Evolutionary conservation across 1,140 invertebrate genomes (phyloP), one percentile per base, ranked within the genome.

Genomic region (Papilio glaucus): DNA sequence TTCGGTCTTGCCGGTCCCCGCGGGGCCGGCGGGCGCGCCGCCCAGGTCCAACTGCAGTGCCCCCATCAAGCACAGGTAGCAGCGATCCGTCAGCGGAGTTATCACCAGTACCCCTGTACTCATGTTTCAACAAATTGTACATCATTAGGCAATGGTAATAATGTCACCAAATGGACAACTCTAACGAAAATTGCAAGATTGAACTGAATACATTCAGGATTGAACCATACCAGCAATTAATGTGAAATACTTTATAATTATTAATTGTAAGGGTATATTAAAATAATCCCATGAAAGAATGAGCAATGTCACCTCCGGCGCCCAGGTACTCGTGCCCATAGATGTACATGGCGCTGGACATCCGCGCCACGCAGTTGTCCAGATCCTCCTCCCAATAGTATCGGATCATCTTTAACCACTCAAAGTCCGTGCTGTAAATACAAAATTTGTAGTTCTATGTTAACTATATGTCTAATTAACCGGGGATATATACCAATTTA

Each of bases 1-100:
- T 93, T 99, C 98, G 0, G 98, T 99, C 93, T 99, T 99, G 37
- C 98, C 98, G 0, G 98, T 99, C 12, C 98, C 98, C 1, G 98
- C 97, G 1, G 98, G 98, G 1, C 98, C 98, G 73, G 98, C 95
- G 18, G 97, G 95, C 45, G 97, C 97, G 37, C 98, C 98, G 29
- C 97, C 97, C 74, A 98, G 87, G 89, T 98, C 96, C 75, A 98
- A 91, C 86, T 98, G 97, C 10, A 98, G 93, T 2, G 97, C 97
- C 15, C 97, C 97, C 96, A 98, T 97, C 6, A 98, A 90, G 79
- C 97, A 98, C 0, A 98, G 87, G 89, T 98, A 96, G 85, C 97
- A 98, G 37, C 97, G 96, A 90, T 99, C 97, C 0, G 97, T 98
- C 24, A 98, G 87, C 0, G 97, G 96, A 0, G 97, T 98, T 74